Evolutionary conservation across 2,113 vertebrate genomes (phyloP), one percentile per base, ranked within the genome.

Genomic region (Laticauda colubrina): DNA sequence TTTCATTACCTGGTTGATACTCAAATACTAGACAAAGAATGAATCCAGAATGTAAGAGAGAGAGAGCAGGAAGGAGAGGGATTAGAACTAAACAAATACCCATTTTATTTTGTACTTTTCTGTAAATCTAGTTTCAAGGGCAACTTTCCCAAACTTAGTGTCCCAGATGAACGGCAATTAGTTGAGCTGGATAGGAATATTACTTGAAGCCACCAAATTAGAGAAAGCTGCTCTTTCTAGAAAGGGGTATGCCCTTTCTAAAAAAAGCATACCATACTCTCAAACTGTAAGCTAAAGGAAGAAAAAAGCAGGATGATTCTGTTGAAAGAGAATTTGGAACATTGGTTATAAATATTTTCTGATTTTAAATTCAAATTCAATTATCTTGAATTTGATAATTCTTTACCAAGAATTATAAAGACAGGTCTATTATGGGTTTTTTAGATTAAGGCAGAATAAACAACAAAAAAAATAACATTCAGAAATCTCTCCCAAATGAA

Each of bases 221-320:
- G n/a, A 75, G n/a, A 34, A 75, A 75, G n/a, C 48, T 87, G 56
- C 6, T 55, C 29, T 55, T 4, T 55, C 43, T 75, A 57, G 5
- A 86, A 5, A 59, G 57, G 26, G 48, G 48, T 51, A 51, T 51
- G 48, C 48, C 48, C 48, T 51, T 51, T 51, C 48, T 51, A 9
- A 51, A 51, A 51, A 51, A 9, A 51, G 48, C 48, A 51, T 26
- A 23, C 45, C 23, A 34, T 54, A 45, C 20, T 48, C 55, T 75
- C 48, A 89, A 21, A 21, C 6, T 7, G 10, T 24, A 54, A 90
- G 24, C 4, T 39, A 88, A 56, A 20, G 61, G 10, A 85, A 23
- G 53, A 88, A 88, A 18, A 43, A 45, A 88, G 15, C 64, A 43
- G 54, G 29, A 94, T 29, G 89, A 91, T 51, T 45, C 88, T 90